Percentiles rank a stretch among this genome's conserved stretches.
Evolutionary conservation across 1,140 invertebrate genomes (phyloP).

Genomic region (Drosophila sulfurigaster): DNA sequence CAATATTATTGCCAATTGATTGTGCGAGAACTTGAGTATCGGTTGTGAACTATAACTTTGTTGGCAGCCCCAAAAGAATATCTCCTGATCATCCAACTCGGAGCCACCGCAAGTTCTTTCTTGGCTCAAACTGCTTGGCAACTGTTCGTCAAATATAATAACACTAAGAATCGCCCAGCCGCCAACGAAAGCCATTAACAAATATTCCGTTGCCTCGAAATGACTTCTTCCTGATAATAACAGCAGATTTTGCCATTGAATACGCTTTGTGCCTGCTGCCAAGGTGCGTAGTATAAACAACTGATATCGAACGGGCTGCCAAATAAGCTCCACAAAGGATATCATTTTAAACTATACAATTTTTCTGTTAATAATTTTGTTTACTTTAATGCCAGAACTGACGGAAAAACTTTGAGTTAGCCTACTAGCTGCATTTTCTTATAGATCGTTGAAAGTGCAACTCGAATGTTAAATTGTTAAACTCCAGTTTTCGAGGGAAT

Average conservation of each 20-base stretch:
- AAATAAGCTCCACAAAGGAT: not conserved
- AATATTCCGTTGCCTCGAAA: not conserved
- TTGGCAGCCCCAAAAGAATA: not conserved
- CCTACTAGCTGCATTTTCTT: no score
- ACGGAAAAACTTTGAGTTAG: no score
- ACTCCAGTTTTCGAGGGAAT: no score
- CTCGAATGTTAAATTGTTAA: no score
- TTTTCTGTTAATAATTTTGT: not conserved
- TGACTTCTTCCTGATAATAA: not conserved
- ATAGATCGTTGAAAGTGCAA: no score
- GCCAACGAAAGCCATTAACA: slow-evolving; percentile 2
- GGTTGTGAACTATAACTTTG: slow-evolving; percentile 1
- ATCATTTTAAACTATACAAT: not conserved
- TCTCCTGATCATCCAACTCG: not conserved
- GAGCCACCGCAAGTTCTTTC: not conserved
- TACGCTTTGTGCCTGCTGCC: not conserved
- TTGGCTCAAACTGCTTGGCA: not conserved
- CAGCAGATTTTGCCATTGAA: not conserved
- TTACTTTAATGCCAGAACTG: not conserved
- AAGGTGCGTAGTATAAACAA: not conserved
- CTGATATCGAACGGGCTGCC: not conserved
- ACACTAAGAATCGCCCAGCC: not conserved
- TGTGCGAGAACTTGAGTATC: not conserved
- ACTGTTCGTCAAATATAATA: not conserved
- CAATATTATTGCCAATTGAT: not conserved